Evolutionary conservation across 1,140 invertebrate genomes (phyloP).

Genomic region (Trichonephila inaurata): DNA sequence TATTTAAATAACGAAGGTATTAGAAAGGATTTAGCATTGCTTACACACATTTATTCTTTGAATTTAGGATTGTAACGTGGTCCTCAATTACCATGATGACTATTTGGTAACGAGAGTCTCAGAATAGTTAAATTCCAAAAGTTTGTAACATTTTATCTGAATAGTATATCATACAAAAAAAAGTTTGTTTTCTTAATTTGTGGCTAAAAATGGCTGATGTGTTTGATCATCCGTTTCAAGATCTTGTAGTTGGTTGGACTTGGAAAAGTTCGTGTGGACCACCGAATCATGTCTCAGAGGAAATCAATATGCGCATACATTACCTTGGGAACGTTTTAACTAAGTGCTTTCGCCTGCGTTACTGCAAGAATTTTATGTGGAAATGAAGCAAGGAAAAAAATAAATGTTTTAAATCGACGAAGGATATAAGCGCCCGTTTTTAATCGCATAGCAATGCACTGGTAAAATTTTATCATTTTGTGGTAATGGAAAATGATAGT

Average conservation of each 20-base stretch:
- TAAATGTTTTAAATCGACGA: slow-evolving; percentile 15
- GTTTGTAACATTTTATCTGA: too few relatives aligned
- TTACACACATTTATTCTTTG: too few relatives aligned
- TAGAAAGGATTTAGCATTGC: too few relatives aligned
- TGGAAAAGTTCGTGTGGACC: slow-evolving; percentile 49
- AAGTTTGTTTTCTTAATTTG: not conserved
- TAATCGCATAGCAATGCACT: slow-evolving; percentile 44
- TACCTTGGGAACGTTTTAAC: slow-evolving; percentile 68
- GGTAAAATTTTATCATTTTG: slow-evolving; percentile 60
- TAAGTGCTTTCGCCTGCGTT: slow-evolving; percentile 61
- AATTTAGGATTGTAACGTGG: too few relatives aligned
- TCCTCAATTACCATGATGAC: too few relatives aligned
- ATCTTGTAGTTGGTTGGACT: slow-evolving; percentile 33
- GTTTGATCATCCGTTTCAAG: not conserved
- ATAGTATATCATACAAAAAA: too few relatives aligned
- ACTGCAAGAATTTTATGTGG: slow-evolving; percentile 14
- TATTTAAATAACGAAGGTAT: too few relatives aligned
- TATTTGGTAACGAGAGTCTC: too few relatives aligned
- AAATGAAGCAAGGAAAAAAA: slow-evolving; percentile 48
- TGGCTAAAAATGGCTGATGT: slow-evolving; percentile 5
- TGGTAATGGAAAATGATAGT: slow-evolving; percentile 68
- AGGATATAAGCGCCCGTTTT: slow-evolving; percentile 23
- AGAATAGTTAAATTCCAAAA: too few relatives aligned
- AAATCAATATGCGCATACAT: slow-evolving; percentile 76
- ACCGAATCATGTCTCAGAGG: slow-evolving; percentile 46